These are phyloP conservation scores for Mormoops blainvillei DNA, from an alignment of 2,113 vertebrate genomes.

Conservation along the genomic window DNA sequence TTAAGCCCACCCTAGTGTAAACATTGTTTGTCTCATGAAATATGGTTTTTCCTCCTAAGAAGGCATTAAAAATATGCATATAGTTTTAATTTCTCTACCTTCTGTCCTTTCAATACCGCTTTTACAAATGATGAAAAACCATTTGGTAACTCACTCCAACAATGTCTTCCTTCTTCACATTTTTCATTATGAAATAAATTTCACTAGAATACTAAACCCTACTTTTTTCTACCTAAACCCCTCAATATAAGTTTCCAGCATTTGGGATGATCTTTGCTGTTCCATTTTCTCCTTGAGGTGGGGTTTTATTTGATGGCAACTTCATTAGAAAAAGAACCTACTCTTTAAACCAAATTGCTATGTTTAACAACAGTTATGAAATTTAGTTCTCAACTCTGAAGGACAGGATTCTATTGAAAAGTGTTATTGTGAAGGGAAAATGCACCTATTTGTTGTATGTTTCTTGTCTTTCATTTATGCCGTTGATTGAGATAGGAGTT, in stretches of 20 bases:
- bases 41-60: background rate
- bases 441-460: background rate
- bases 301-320: background rate
- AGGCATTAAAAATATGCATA: background rate
- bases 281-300: background rate
- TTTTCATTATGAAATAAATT: constrained; percentile 12
- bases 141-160: background rate
- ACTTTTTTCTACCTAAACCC: background rate
- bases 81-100: background rate
- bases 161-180: background rate
- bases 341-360: background rate
- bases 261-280: background rate
- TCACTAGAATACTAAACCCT: background rate
- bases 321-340: background rate
- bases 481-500: background rate
- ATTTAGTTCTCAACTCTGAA: background rate
- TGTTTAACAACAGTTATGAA: background rate
- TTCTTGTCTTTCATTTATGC: background rate
- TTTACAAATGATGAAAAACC: background rate
- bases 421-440: background rate
- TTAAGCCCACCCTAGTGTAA: background rate
- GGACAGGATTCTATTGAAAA: background rate
- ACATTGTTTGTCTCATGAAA: background rate
- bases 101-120: background rate
- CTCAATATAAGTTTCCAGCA: background rate